Conservation (phyloP, 2,113 vertebrate species). For the Rhadina sibilatrix region DNA sequence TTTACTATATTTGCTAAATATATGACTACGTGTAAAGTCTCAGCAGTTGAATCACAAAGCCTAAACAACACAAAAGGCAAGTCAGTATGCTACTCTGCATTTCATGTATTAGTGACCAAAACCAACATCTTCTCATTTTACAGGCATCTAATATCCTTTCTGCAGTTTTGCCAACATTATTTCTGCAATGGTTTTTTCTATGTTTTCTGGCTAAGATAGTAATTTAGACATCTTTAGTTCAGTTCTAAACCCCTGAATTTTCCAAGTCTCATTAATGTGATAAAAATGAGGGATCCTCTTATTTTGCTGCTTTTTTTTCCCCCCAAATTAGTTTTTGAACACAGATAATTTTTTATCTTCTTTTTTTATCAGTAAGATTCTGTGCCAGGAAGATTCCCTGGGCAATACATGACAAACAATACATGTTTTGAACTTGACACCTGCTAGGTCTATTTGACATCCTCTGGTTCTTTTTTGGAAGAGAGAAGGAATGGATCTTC, state of each 20-base stretch:
- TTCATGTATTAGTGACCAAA: neutral
- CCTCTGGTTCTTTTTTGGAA: neutral
- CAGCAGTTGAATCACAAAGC: neutral
- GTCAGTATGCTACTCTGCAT: neutral
- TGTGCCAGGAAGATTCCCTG: neutral
- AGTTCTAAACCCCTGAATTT: neutral
- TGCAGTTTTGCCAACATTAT: neutral
- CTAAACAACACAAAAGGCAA: neutral
- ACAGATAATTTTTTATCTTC: neutral
- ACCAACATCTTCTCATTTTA: neutral
- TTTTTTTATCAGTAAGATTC: neutral
- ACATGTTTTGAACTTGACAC: neutral
- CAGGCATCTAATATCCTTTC: neutral
- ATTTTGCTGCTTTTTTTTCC: fast-evolving
- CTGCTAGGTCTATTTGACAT: neutral
- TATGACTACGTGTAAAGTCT: neutral
- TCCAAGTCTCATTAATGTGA: neutral
- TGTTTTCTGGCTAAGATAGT: neutral
- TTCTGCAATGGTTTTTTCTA: neutral
- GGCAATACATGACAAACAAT: neutral
- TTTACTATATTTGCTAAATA: neutral
- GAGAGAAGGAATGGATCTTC: neutral
- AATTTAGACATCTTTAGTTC: neutral
- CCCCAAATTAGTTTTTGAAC: neutral
- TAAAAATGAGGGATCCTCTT: neutral